Evolutionary conservation across 2,113 vertebrate genomes (phyloP), one percentile per base, ranked within the genome.

Genomic region (Anarrhichthys ocellatus): DNA sequence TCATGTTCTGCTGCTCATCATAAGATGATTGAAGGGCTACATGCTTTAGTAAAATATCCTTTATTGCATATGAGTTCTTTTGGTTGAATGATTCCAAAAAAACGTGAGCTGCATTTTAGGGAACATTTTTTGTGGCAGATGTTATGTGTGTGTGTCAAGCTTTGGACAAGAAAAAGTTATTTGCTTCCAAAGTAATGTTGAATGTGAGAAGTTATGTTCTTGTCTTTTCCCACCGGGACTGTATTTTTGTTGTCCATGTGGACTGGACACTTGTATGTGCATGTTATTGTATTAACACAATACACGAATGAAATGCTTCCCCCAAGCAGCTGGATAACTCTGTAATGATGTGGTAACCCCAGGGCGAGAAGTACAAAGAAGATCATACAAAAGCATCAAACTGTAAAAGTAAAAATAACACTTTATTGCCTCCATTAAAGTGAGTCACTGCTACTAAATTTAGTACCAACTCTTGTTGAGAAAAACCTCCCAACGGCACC

Each of bases 371-470:
- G 38, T 18, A 36, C 32, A 61, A 27, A 72, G 2, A 38, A 24
- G 5, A 64, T 8, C n/a, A 11, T 36, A 27, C 58, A 8, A 73
- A 74, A 61, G 32, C 56, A 68, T 58, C 32, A 38, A 78, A 42
- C 42, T 29, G 22, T 67, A 46, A 78, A 76, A 62, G 22, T 46
- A 24, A 76, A 68, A 73, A 73, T 58, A 75, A 40, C 42, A 75
- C 68, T 70, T 71, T 63, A 74, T 40, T 29, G 38, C 50, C 18
- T 40, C 18, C 20, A 61, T 78, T 56, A 80, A 76, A 85, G 62
- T 58, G 65, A 78, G 68, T 70, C 27, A 78, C 61, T 67, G 58
- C 40, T 46, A 14, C 29, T 65, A 78, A 81, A 70, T 78, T 38
- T 27, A 73, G 71, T 32, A 24, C 11, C 24, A 32, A 66, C 32